Evolutionary conservation across 2,797 vertebrate species (phyloP).

Genomic region (Vultur gryphus): DNA sequence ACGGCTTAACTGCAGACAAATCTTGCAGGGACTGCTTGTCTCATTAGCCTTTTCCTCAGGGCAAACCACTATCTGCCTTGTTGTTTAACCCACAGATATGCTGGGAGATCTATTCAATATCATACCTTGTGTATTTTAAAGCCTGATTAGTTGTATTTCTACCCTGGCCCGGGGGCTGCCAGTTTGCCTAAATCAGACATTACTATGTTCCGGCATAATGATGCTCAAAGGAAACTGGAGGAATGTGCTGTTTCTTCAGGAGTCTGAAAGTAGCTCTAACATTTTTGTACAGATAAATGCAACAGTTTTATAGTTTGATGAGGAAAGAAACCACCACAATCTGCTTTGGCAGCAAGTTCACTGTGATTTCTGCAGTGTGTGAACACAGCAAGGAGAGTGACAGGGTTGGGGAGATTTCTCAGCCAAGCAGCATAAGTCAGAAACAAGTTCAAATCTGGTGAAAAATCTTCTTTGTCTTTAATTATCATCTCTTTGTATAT

Average conservation of each 20-base stretch:
- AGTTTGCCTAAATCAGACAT: not conserved
- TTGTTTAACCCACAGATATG: not conserved
- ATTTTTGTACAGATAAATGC: slow-evolving; percentile 24
- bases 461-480: not conserved
- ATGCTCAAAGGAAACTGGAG: not conserved
- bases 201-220: not conserved
- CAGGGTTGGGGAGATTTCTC: slow-evolving; percentile 10
- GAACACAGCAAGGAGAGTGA: slow-evolving; percentile 2
- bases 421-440: slow-evolving; percentile 33
- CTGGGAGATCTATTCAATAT: not conserved
- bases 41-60: not conserved
- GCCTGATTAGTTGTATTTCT: not conserved
- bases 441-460: not conserved
- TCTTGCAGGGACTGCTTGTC: not conserved
- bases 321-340: slow-evolving; percentile 32
- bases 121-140: not conserved
- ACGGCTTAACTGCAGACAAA: not conserved
- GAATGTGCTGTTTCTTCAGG: not conserved
- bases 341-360: slow-evolving; percentile 25
- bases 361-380: slow-evolving; percentile 35
- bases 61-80: not conserved
- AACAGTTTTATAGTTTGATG: slow-evolving; percentile 15
- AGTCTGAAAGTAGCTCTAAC: not conserved
- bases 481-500: not conserved
- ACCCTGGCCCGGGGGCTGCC: not conserved